Conservation (phyloP, 2,888 invertebrate species). For the Drosophila birchii region DNA sequence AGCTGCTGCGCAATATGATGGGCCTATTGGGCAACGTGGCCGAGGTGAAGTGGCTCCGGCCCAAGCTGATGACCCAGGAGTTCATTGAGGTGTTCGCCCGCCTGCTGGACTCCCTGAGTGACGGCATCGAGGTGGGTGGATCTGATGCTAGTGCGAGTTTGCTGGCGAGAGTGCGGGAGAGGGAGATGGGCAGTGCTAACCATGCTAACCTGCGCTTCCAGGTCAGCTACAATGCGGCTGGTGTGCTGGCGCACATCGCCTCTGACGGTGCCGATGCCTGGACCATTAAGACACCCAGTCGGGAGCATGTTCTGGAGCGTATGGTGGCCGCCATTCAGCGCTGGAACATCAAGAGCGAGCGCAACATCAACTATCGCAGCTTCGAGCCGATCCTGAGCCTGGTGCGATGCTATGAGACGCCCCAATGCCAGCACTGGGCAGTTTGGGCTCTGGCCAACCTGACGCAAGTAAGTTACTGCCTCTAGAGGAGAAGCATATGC, state of each 20-base stretch:
- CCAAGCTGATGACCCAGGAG: constrained; percentile 92
- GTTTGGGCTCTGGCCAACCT: constrained; percentile 98
- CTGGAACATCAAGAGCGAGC: constrained; percentile 94
- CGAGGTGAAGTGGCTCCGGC: constrained; percentile 93
- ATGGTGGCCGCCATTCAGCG: constrained; percentile 93
- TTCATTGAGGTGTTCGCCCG: constrained; percentile 95
- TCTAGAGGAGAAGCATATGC: too few relatives aligned
- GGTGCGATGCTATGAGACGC: constrained; percentile 92
- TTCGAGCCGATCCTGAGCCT: constrained; percentile 97
- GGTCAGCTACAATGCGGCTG: constrained; percentile 98
- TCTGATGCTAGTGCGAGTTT: constrained; percentile 36
- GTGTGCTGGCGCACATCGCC: constrained; percentile 97
- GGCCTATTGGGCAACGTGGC: constrained; percentile 98
- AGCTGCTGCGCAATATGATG: constrained; percentile 98
- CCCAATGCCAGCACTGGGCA: constrained; percentile 98
- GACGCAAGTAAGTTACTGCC: constrained; percentile 86
- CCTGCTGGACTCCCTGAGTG: constrained; percentile 92
- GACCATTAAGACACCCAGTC: constrained; percentile 90
- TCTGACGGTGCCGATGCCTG: constrained; percentile 95
- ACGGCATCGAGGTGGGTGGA: constrained; percentile 94
- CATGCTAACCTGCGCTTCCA: constrained; percentile 82
- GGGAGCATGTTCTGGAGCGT: constrained; percentile 89
- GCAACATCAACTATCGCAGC: constrained; percentile 98
- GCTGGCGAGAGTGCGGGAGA: constrained; percentile 48
- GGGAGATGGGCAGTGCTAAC: constrained; percentile 66